Conservation (phyloP, 2,113 vertebrate species). For the Odocoileus hemionus region DNA sequence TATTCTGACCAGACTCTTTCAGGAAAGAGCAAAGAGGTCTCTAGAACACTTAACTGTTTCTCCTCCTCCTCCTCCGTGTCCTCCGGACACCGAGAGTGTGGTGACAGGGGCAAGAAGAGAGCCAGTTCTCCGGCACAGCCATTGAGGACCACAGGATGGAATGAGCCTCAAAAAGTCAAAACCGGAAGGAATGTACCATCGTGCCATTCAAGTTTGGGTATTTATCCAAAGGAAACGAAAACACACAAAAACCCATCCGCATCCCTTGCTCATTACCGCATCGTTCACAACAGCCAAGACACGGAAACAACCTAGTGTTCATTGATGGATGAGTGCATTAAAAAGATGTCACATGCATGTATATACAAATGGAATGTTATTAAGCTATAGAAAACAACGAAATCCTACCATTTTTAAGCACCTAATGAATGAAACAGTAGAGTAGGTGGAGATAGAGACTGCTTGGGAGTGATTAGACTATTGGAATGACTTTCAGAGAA, state of each 20-base stretch:
- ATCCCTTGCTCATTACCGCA: not conserved
- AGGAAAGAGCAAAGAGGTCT: not conserved
- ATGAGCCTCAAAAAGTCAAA: not conserved
- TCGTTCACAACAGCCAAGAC: not conserved
- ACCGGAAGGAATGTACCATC: not conserved
- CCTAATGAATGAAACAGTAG: not conserved
- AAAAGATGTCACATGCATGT: not conserved
- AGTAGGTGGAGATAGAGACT: not conserved
- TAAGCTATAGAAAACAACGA: not conserved
- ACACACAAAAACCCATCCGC: not conserved
- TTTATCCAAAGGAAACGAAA: not conserved
- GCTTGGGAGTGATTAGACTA: not conserved
- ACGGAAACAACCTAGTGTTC: not conserved
- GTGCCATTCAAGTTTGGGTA: not conserved
- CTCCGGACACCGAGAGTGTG: fast-evolving
- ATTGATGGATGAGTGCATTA: fast-evolving
- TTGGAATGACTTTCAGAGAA: not conserved
- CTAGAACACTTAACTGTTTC: fast-evolving
- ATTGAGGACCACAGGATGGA: not conserved
- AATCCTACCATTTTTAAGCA: not conserved
- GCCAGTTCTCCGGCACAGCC: fast-evolving
- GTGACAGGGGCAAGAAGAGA: not conserved
- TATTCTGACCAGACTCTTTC: not conserved
- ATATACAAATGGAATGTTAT: not conserved
- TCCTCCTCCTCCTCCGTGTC: not conserved